These are phyloP conservation scores for Pseudeuparius sepicola DNA, from an alignment of 2,888 invertebrate species.

Conservation along the genomic window DNA sequence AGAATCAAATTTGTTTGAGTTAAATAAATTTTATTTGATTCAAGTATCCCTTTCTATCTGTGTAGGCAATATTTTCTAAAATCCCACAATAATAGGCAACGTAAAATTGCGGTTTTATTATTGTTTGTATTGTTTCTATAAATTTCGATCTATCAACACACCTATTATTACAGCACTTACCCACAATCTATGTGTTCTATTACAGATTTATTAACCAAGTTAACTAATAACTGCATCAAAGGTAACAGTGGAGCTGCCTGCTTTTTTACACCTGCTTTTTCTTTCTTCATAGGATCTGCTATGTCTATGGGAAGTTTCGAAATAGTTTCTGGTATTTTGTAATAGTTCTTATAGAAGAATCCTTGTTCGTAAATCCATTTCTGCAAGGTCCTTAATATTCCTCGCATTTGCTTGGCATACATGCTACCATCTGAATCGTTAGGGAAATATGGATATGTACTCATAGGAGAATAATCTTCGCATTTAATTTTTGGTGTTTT, in stretches of 20 bases:
- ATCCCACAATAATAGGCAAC: no score
- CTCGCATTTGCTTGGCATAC: constrained; percentile 28
- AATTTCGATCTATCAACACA: no score
- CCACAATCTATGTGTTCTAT: constrained; percentile 20
- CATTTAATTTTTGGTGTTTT: no score
- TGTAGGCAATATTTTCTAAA: no score
- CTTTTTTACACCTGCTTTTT: constrained; percentile 14
- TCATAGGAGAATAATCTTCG: no score
- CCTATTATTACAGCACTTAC: no score
- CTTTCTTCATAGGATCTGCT: constrained; percentile 13
- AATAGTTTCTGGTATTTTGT: constrained; percentile 31
- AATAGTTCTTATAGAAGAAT: constrained; percentile 27
- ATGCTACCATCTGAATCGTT: constrained; percentile 15
- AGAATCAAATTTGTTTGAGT: no score
- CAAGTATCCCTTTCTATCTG: no score
- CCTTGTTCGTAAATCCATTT: constrained; percentile 37
- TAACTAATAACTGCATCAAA: constrained; percentile 31
- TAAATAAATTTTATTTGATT: no score
- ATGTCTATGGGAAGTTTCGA: constrained; percentile 17
- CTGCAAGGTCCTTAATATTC: constrained; percentile 31
- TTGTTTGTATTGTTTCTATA: no score
- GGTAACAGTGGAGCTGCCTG: constrained; percentile 23
- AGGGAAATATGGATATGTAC: constrained; percentile 32
- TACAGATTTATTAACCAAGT: constrained; percentile 28
- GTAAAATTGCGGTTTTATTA: no score